Percentiles rank a stretch among this genome's conserved stretches.
Evolutionary conservation across 2,888 invertebrate genomes (phyloP).

Genomic region (Thysanoteuthis rhombus): DNA sequence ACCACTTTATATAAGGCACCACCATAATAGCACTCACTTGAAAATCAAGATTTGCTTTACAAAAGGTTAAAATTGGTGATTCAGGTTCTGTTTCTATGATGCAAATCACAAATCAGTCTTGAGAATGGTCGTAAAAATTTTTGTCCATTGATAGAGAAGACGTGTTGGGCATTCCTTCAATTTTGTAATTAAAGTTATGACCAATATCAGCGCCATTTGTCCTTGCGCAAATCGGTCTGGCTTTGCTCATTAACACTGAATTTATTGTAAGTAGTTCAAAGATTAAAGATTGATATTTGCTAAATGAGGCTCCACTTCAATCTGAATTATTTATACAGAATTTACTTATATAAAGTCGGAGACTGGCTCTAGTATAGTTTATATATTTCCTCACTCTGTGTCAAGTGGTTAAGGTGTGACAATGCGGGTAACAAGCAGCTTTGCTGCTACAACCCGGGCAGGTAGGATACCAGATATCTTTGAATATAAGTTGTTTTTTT

Average conservation of each 20-base stretch:
- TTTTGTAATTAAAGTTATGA: neutral
- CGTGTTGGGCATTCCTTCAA: neutral
- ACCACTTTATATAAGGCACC: too few species aligned
- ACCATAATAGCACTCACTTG: too few species aligned
- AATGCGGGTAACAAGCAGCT: too few species aligned
- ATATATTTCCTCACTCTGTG: neutral
- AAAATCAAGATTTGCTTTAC: too few species aligned
- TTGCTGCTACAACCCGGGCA: too few species aligned
- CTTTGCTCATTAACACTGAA: neutral
- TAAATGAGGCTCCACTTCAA: neutral
- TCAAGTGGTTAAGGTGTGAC: too few species aligned
- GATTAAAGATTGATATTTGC: neutral
- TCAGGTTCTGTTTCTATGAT: neutral
- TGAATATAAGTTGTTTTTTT: too few species aligned
- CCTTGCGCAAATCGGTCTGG: neutral
- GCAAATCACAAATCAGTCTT: neutral
- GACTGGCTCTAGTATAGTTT: neutral
- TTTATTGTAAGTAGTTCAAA: neutral
- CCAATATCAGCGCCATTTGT: neutral
- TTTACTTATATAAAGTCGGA: neutral
- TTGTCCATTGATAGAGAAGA: neutral
- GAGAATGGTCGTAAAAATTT: neutral
- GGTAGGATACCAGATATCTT: too few species aligned
- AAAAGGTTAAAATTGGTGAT: neutral
- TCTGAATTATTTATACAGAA: neutral